Conservation (phyloP, 2,113 vertebrate species). For the Dromas ardeola region DNA sequence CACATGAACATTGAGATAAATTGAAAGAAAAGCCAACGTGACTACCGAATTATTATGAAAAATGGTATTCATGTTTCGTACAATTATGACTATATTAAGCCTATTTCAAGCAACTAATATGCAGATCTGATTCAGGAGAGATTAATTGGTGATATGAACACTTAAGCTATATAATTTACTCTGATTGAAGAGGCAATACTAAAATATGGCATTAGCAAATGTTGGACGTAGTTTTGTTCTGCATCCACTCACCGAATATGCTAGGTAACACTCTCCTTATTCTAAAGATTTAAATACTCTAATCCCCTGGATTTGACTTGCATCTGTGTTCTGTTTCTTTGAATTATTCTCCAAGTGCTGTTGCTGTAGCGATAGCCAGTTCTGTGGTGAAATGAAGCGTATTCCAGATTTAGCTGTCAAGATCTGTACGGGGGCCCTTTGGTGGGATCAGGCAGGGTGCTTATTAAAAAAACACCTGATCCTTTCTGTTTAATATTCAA, state of each 20-base stretch:
- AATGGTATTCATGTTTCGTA: conserved; percentile 39
- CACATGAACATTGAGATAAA: conserved; percentile 34
- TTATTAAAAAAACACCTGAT: conserved; percentile 12
- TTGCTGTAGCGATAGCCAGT: conserved; percentile 15
- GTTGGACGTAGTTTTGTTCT: neutral
- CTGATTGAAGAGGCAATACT: conserved; percentile 49
- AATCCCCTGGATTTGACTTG: conserved; percentile 20
- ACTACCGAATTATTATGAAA: conserved; percentile 53
- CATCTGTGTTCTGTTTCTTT: conserved; percentile 11
- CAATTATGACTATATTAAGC: conserved; percentile 54
- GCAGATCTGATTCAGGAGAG: conserved; percentile 53
- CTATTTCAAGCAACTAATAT: conserved; percentile 48
- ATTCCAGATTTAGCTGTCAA: neutral
- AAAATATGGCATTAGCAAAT: conserved; percentile 17
- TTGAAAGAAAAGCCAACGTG: neutral
- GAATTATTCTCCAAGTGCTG: neutral
- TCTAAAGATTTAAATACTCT: neutral
- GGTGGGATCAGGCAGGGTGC: neutral
- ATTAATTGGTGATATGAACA: conserved; percentile 58
- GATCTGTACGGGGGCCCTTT: neutral
- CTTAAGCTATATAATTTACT: conserved; percentile 54
- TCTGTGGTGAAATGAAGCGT: neutral
- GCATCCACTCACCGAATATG: neutral
- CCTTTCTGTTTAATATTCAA: conserved; percentile 41
- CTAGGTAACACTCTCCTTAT: neutral